phyloP scores from a whole-genome alignment of 1,140 invertebrate genomes.

The Thalassaphorura encarpata region DNA sequence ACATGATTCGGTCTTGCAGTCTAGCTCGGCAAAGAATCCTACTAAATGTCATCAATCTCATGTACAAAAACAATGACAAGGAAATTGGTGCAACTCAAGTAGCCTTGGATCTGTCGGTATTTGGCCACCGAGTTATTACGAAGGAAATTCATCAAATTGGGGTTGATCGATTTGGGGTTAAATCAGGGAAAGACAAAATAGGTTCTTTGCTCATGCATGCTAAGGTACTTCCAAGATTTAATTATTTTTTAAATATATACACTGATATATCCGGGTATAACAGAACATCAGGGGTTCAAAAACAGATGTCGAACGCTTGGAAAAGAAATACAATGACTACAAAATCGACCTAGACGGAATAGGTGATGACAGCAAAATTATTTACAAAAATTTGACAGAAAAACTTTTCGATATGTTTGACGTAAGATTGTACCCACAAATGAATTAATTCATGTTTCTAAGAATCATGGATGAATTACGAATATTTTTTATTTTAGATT shows the following conservation, averaged over 20 bases:
- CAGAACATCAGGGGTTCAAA: background rate
- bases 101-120: slow-evolving; percentile 49
- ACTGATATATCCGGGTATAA: background rate
- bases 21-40: slow-evolving; percentile 39
- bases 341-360: slow-evolving; percentile 4
- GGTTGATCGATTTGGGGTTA: slow-evolving; percentile 38
- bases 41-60: slow-evolving; percentile 42
- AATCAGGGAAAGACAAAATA: background rate
- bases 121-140: slow-evolving; percentile 47
- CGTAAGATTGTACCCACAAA: slow-evolving; percentile 2
- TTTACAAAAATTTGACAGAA: slow-evolving; percentile 13
- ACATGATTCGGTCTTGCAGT: slow-evolving; percentile 17
- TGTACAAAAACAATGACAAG: slow-evolving; percentile 38
- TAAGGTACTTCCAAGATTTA: background rate
- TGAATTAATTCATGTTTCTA: background rate
- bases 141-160: slow-evolving; percentile 42
- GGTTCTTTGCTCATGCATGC: background rate
- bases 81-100: slow-evolving; percentile 40
- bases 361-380: background rate
- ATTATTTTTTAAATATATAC: background rate
- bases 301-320: background rate
- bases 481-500: slow-evolving; percentile 3
- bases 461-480: background rate
- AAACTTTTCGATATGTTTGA: slow-evolving; percentile 5
- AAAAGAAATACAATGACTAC: slow-evolving; percentile 10